Base-by-base conservation (phyloP, 1,140 invertebrate species). In the Drosophila pruinosa region DNA sequence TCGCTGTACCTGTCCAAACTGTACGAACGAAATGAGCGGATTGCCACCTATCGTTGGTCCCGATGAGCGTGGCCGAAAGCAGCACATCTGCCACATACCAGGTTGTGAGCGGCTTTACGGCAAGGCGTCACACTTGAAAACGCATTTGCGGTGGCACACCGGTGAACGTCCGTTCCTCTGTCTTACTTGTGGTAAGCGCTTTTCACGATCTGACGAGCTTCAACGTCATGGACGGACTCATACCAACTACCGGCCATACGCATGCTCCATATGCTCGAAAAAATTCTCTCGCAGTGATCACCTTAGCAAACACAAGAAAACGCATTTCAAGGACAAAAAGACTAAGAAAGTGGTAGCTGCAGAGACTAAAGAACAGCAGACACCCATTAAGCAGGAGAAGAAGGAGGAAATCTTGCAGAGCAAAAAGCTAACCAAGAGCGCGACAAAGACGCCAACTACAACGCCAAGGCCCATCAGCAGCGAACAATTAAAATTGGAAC, bases 31-130 rank as follows among this genome's bases (percentile, higher is more conserved):
- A 79, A 94, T 94, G 24, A 93, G 93, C 69, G 94, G 92, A 1
- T 92, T 92, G 78, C 93, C 80, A 4, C 93, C 90, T 34, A 95
- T 93, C 82, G 95, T 93, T 34, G 91, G 91, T 1, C 92, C 93
- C 0, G 93, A 94, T 65, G 93, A 93, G 59, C 92, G 92, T 4
- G 92, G 93, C 1, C 95, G 96, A 78, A 93, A 95, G 58, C 95
- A 96, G 72, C 98, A 99, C 91, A 94, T 97, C 10, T 99, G 98
- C 91, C 97, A 98, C 91, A 94, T 97, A 21, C 94, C 95, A 3
- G 97, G 96, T n/a, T 99, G 98, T 91, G 95, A 95, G 57, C 98
- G 98, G 91, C 94, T 97, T 6, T 98, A 98, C 85, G 96, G 96
- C 0, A 98, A 98, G 90, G 98, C 97, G 0, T 98, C 96, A 0